Conservation (phyloP, 2,888 invertebrate species). For the Papilio demoleus region DNA sequence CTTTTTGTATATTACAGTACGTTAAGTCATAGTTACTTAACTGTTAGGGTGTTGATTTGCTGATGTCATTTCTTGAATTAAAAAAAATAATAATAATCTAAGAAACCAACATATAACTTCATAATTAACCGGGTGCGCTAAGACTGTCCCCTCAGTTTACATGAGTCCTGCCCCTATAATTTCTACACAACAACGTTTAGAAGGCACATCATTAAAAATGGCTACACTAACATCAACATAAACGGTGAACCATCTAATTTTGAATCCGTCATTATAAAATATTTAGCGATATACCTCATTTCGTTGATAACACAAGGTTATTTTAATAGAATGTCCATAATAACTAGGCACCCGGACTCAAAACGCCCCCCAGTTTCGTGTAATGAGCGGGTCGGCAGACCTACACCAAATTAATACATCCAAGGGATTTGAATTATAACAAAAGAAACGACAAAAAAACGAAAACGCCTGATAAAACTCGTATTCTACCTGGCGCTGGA, state of each 20-base stretch:
- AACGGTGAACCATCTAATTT: slow-evolving; percentile 70
- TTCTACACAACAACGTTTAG: slow-evolving; percentile 55
- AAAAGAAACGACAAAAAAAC: slow-evolving; percentile 77
- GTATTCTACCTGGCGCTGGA: slow-evolving; percentile 70
- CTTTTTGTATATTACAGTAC: too few relatives aligned
- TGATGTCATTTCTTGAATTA: not conserved
- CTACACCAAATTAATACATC: slow-evolving; percentile 81
- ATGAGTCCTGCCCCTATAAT: slow-evolving; percentile 55
- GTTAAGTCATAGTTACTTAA: too few relatives aligned
- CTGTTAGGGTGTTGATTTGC: not conserved
- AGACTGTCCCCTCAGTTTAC: slow-evolving; percentile 53
- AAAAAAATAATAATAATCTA: not conserved
- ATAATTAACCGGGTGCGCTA: slow-evolving; percentile 63
- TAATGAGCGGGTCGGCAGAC: slow-evolving; percentile 79
- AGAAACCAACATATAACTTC: slow-evolving; percentile 54
- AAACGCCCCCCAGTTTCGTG: slow-evolving; percentile 80
- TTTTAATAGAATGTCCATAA: slow-evolving; percentile 80
- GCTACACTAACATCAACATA: slow-evolving; percentile 63
- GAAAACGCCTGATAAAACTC: slow-evolving; percentile 77
- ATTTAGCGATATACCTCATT: slow-evolving; percentile 82
- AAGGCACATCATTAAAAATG: slow-evolving; percentile 61
- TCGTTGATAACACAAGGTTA: slow-evolving; percentile 77
- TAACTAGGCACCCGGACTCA: slow-evolving; percentile 80
- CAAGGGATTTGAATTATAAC: slow-evolving; percentile 77
- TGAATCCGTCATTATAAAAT: slow-evolving; percentile 78